Conservation (phyloP, 2,797 vertebrate species). For the Mionectes olivaceus region DNA sequence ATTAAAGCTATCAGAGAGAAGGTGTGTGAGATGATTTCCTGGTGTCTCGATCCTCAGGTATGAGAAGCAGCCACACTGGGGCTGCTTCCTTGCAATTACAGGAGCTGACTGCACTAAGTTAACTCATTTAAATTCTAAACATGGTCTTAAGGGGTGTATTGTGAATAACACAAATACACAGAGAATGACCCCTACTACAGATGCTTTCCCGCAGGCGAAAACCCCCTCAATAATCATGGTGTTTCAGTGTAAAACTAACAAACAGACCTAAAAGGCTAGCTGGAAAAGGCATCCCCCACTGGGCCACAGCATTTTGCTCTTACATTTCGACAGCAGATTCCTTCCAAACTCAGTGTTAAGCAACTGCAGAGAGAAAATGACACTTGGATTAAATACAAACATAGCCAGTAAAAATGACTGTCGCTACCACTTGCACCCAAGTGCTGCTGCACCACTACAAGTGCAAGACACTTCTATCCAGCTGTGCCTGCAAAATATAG, state of each 20-base stretch:
- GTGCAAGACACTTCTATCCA: rapidly evolving
- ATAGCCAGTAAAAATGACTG: background rate
- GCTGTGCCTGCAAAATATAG: background rate
- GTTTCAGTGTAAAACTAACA: background rate
- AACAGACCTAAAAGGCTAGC: background rate
- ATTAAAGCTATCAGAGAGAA: slow-evolving; percentile 4
- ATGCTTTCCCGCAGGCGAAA: background rate
- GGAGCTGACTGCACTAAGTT: background rate
- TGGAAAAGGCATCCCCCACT: background rate
- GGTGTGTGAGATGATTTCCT: background rate
- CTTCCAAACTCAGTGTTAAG: rapidly evolving
- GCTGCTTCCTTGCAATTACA: background rate
- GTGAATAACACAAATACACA: background rate
- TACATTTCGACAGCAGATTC: background rate
- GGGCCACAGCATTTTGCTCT: background rate
- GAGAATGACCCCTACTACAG: background rate
- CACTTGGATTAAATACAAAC: background rate
- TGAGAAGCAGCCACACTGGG: background rate
- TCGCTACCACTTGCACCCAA: background rate
- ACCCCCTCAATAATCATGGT: background rate
- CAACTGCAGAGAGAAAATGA: background rate
- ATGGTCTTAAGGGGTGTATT: background rate
- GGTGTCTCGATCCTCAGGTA: background rate
- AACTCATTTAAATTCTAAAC: slow-evolving; percentile 33
- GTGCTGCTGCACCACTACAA: background rate